These are phyloP conservation scores for Neodiprion lecontei DNA, from an alignment of 1,140 invertebrate genomes.

Conservation along the genomic window DNA sequence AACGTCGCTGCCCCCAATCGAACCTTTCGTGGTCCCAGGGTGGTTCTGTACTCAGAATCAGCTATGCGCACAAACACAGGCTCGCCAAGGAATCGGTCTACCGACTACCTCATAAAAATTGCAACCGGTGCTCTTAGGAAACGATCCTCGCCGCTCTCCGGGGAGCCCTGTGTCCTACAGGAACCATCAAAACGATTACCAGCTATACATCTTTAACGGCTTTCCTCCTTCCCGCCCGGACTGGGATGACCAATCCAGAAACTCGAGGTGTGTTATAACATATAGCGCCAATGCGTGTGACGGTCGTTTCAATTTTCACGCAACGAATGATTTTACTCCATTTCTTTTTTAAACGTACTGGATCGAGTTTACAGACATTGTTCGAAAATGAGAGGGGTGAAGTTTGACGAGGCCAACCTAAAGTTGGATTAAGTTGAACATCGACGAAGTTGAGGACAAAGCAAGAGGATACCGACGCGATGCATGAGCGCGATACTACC, in stretches of 20 bases:
- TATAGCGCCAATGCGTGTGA: too few relatives aligned
- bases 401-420: not conserved
- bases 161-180: constrained; percentile 50
- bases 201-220: constrained; percentile 33
- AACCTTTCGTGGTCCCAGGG: not conserved
- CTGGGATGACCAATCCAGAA: not conserved
- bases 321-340: too few relatives aligned
- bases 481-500: not conserved
- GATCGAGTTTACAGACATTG: too few relatives aligned
- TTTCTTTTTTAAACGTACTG: too few relatives aligned
- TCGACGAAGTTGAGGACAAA: not conserved
- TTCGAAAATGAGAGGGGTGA: not conserved
- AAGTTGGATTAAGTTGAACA: not conserved
- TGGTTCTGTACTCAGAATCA: constrained; percentile 13
- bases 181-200: constrained; percentile 55
- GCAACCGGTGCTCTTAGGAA: constrained; percentile 59
- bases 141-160: constrained; percentile 53
- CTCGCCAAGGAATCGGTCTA: constrained; percentile 36
- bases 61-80: not conserved
- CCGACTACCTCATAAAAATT: constrained; percentile 54
- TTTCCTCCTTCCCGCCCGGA: constrained; percentile 29
- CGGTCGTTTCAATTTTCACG: too few relatives aligned
- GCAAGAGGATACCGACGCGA: not conserved
- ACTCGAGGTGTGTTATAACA: too few relatives aligned
- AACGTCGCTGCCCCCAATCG: not conserved